Evolutionary conservation across 1,140 invertebrate genomes (phyloP).

Genomic region (Dreissena rostriformis): DNA sequence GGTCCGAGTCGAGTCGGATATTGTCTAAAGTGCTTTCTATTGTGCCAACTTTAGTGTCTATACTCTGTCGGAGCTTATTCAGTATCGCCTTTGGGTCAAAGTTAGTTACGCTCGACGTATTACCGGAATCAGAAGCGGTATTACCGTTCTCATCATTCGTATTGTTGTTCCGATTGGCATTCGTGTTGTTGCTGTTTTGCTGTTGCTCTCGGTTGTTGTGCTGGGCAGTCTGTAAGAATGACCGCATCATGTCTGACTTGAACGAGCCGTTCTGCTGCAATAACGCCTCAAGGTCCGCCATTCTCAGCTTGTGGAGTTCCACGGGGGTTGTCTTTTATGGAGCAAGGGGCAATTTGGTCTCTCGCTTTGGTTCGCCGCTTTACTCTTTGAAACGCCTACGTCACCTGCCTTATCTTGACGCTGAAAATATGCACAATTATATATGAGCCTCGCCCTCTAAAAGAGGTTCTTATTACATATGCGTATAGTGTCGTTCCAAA

Average conservation of each 20-base stretch:
- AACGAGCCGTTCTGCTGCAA: constrained; percentile 75
- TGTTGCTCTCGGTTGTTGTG: constrained; percentile 74
- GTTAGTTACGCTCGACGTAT: constrained; percentile 8
- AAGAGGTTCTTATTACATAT: too few species aligned
- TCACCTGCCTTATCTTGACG: constrained; percentile 79
- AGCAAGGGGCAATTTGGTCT: constrained; percentile 72
- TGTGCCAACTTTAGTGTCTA: constrained; percentile 40
- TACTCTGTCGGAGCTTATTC: constrained; percentile 32
- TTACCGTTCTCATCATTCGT: not conserved
- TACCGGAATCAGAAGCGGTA: constrained; percentile 29
- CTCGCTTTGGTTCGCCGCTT: constrained; percentile 60
- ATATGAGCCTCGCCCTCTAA: too few species aligned
- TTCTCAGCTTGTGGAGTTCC: constrained; percentile 71
- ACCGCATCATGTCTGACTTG: constrained; percentile 77
- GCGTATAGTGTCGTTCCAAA: too few species aligned
- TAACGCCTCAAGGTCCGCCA: constrained; percentile 77
- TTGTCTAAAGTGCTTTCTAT: constrained; percentile 47
- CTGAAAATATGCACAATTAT: constrained; percentile 64
- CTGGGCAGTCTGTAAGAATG: constrained; percentile 73
- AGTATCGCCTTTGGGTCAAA: constrained; percentile 19
- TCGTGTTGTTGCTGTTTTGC: constrained; percentile 48
- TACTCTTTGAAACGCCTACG: constrained; percentile 80
- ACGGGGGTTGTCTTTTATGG: constrained; percentile 72
- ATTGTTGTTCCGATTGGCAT: constrained; percentile 54
- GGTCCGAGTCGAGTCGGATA: constrained; percentile 16